Evolutionary conservation across 2,888 invertebrate species (phyloP).

Genomic region (Congeria kusceri): DNA sequence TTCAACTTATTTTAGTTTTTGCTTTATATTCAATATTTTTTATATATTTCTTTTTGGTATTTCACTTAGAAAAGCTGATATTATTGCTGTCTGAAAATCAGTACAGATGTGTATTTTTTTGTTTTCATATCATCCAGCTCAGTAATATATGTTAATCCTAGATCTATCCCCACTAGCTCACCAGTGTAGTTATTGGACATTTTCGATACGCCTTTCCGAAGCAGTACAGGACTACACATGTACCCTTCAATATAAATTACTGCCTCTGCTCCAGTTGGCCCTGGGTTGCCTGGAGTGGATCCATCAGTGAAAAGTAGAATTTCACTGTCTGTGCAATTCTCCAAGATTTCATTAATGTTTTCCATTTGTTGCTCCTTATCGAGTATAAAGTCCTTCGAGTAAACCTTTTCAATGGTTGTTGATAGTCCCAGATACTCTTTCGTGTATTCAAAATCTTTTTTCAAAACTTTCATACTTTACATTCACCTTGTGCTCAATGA

Average conservation of each 20-base stretch:
- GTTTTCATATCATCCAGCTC: neutral
- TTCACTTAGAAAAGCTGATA: constrained; percentile 2
- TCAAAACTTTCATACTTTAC: constrained; percentile 8
- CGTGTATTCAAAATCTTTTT: constrained; percentile 27
- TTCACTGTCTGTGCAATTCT: neutral
- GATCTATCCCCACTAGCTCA: constrained; percentile 8
- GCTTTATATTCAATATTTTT: constrained; percentile 9
- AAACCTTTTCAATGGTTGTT: neutral
- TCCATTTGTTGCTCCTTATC: constrained; percentile 13
- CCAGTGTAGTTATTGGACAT: constrained; percentile 8
- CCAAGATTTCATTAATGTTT: constrained; percentile 11
- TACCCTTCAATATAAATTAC: constrained; percentile 9
- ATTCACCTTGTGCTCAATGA: constrained; percentile 1
- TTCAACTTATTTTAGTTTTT: neutral
- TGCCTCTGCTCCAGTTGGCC: constrained; percentile 24
- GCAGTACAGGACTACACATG: constrained; percentile 1
- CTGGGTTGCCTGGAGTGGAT: constrained; percentile 15
- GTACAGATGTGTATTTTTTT: constrained; percentile 3
- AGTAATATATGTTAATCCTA: neutral
- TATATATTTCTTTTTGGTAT: constrained; percentile 2
- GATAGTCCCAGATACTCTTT: neutral
- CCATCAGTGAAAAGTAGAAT: constrained; percentile 25
- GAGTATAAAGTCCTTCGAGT: neutral
- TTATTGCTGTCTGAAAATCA: constrained; percentile 22
- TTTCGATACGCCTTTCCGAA: neutral